Conservation (phyloP, 2,113 vertebrate genomes). For the Polyodon spathula region DNA sequence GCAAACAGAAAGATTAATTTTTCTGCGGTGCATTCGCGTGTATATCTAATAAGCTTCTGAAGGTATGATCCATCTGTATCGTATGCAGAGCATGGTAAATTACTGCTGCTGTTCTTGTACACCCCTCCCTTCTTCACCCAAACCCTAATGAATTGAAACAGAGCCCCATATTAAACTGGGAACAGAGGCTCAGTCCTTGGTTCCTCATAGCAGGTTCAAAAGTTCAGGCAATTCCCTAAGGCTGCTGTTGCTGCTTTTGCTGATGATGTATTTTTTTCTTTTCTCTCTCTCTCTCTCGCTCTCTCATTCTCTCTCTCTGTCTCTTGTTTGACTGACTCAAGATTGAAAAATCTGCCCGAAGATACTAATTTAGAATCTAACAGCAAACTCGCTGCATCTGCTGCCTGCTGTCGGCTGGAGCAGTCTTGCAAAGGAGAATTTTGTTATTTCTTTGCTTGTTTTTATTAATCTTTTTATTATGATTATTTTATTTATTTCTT, state of each 20-base stretch:
- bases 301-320: conserved; percentile 26
- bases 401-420: too few species aligned
- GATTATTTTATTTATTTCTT: too few species aligned
- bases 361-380: neutral
- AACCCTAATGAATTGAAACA: conserved; percentile 74
- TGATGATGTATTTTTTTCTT: conserved; percentile 45
- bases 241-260: conserved; percentile 35
- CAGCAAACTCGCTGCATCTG: too few species aligned
- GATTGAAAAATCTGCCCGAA: neutral
- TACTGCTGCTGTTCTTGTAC: conserved; percentile 45
- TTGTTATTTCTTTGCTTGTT: too few species aligned
- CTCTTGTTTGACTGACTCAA: conserved; percentile 2
- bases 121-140: conserved; percentile 19
- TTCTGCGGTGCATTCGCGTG: conserved; percentile 68
- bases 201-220: conserved; percentile 91
- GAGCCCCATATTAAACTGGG: conserved; percentile 81
- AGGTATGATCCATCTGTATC: conserved; percentile 78
- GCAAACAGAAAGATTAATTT: conserved; percentile 74
- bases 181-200: conserved; percentile 71
- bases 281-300: conserved; percentile 40
- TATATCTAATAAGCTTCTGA: conserved; percentile 84
- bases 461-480: too few species aligned
- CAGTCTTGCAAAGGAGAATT: too few species aligned
- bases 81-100: conserved; percentile 68
- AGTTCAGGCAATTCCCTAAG: conserved; percentile 91